phyloP scores from a whole-genome alignment of 2,113 vertebrate genomes.

The Melanostigma gelatinosum region DNA sequence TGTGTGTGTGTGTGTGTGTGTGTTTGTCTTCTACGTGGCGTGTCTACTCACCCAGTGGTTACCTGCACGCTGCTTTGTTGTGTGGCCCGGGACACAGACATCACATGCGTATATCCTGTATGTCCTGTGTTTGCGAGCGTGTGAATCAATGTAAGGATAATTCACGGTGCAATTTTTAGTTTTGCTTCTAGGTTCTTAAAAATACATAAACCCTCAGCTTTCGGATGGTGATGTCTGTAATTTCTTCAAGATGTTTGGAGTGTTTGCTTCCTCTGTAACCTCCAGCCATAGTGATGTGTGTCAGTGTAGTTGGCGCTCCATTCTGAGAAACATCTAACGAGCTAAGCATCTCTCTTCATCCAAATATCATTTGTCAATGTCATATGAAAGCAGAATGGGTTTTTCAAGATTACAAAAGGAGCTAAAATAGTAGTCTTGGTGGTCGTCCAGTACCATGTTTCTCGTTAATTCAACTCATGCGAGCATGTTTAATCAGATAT shows the following conservation, averaged over 20 bases:
- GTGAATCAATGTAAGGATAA: conserved; percentile 63
- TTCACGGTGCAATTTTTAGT: conserved; percentile 71
- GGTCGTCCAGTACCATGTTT: conserved; percentile 70
- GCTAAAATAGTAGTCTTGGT: conserved; percentile 68
- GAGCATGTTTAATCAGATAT: conserved; percentile 75
- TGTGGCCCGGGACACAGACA: conserved; percentile 59
- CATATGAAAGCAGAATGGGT: conserved; percentile 78
- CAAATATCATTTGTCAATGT: conserved; percentile 85
- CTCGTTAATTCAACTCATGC: conserved; percentile 70
- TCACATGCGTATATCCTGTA: conserved; percentile 45
- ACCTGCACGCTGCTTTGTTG: conserved; percentile 64
- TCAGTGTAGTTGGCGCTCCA: conserved; percentile 72
- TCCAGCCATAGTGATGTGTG: conserved; percentile 70
- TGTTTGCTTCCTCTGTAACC: conserved; percentile 68
- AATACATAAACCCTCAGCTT: conserved; percentile 78
- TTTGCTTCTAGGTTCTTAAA: conserved; percentile 74
- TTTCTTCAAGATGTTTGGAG: conserved; percentile 83
- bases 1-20: conserved; percentile 7
- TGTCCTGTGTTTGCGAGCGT: conserved; percentile 64
- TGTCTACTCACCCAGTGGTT: conserved; percentile 60
- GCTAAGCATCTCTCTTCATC: conserved; percentile 76
- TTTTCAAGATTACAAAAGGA: conserved; percentile 66
- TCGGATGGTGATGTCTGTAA: conserved; percentile 73
- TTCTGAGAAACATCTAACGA: conserved; percentile 77
- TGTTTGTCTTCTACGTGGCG: conserved; percentile 28